Percentiles rank a stretch among this genome's conserved stretches.
phyloP scores from a whole-genome alignment of 2,797 vertebrate species.

The Varecia variegata region DNA sequence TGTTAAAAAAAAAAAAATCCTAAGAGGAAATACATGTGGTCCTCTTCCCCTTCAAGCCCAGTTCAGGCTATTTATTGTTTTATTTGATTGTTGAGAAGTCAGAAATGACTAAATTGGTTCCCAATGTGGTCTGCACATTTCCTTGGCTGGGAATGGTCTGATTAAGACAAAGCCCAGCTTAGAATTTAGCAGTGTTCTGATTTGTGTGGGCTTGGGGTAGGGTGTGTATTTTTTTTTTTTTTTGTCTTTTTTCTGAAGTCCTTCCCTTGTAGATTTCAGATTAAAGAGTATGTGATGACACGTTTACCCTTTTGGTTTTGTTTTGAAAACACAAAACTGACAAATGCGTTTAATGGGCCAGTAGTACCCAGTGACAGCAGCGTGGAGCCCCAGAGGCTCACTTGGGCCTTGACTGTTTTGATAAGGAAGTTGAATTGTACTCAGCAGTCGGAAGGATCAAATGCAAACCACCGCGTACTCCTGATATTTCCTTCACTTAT shows the following conservation, averaged over 20 bases:
- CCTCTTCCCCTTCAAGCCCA: conserved; percentile 48
- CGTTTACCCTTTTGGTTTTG: conserved; percentile 55
- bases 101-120: conserved; percentile 81
- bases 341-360: conserved; percentile 30
- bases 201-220: background rate
- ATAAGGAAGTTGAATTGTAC: background rate
- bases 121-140: conserved; percentile 78
- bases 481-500: background rate
- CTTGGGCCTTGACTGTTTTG: background rate
- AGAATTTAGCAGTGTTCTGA: conserved; percentile 48
- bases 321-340: conserved; percentile 57
- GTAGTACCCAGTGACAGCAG: background rate
- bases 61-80: conserved; percentile 80
- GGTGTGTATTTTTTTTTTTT: background rate
- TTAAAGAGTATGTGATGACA: conserved; percentile 43
- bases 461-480: background rate
- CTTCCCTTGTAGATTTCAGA: conserved; percentile 68
- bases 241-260: conserved; percentile 66
- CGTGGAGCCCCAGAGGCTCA: background rate
- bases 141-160: conserved; percentile 72
- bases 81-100: conserved; percentile 81
- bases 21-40: conserved; percentile 67
- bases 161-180: conserved; percentile 65
- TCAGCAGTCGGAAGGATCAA: background rate
- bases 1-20: conserved; percentile 70